These are phyloP conservation scores for Galaxias olidus DNA, from an alignment of 2,797 vertebrate species.

Conservation along the genomic window DNA sequence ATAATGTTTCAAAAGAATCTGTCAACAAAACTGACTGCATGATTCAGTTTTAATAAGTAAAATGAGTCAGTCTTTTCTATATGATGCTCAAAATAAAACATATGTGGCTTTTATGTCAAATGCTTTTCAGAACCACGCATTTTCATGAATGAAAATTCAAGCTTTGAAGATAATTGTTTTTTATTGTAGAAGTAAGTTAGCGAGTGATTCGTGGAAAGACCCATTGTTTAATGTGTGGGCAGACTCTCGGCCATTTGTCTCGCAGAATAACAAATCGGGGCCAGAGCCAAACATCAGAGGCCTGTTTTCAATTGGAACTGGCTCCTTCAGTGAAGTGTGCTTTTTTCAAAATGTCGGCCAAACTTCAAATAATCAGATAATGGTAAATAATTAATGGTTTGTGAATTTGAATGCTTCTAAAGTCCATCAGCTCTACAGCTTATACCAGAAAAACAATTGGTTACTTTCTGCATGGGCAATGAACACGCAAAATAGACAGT, in stretches of 20 bases:
- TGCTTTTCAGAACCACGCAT: constrained; percentile 16
- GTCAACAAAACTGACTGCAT: not conserved
- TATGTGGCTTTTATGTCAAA: constrained; percentile 12
- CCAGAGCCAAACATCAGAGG: constrained; percentile 55
- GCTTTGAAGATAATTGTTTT: constrained; percentile 29
- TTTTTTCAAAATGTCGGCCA: constrained; percentile 61
- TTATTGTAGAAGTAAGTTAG: constrained; percentile 44
- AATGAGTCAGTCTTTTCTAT: constrained; percentile 1
- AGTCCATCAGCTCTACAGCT: constrained; percentile 44
- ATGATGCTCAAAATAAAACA: not conserved
- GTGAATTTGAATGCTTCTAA: constrained; percentile 46
- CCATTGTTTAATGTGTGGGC: constrained; percentile 58
- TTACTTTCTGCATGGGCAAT: constrained; percentile 37
- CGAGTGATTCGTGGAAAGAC: constrained; percentile 34
- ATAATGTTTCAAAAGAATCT: constrained; percentile 18
- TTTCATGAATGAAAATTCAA: constrained; percentile 32
- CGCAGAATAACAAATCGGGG: constrained; percentile 56
- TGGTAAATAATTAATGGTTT: constrained; percentile 66
- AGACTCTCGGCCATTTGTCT: constrained; percentile 59
- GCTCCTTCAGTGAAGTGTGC: constrained; percentile 52
- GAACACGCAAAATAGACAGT: constrained; percentile 28
- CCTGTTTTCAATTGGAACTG: constrained; percentile 56
- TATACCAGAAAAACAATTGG: constrained; percentile 44
- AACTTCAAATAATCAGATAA: constrained; percentile 64
- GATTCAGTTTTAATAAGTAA: constrained; percentile 11